A percentile compares a stretch with the other conserved stretches of the same genome.
phyloP scores from a whole-genome alignment of 2,888 invertebrate genomes.

The Mythimna pallens region DNA sequence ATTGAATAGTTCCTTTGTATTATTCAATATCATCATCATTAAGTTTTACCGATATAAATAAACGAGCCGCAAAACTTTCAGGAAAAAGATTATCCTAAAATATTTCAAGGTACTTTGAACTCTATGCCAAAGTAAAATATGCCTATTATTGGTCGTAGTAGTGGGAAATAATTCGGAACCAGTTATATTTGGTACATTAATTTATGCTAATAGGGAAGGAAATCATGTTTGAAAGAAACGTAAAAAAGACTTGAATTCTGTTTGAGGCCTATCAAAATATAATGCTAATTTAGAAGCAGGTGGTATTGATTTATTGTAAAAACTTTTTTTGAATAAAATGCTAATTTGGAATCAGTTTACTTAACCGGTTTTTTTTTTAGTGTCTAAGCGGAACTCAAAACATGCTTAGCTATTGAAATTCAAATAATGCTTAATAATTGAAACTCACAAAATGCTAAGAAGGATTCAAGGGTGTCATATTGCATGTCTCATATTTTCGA shows the following conservation, averaged over 20 bases:
- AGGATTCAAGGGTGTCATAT: no score
- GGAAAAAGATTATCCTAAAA: background rate
- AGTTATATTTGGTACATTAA: constrained; percentile 3
- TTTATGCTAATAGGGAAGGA: constrained; percentile 8
- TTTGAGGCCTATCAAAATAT: background rate
- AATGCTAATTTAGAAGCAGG: background rate
- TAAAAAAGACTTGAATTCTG: background rate
- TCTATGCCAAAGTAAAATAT: background rate
- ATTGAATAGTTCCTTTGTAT: background rate
- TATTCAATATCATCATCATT: background rate
- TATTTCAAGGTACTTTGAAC: constrained; percentile 1
- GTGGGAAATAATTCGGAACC: background rate
- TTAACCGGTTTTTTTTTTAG: no score
- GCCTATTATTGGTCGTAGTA: background rate
- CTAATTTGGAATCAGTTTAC: background rate
- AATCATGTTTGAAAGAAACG: constrained; percentile 4
- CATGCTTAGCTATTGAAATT: no score
- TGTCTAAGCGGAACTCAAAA: no score
- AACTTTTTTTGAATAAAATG: background rate
- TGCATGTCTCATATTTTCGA: no score
- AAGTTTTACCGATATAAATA: background rate
- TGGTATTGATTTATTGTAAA: background rate
- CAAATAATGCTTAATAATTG: no score
- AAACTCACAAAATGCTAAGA: no score
- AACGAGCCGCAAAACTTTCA: background rate